These are phyloP conservation scores for Mugil cephalus DNA, from an alignment of 2,113 vertebrate genomes.

Conservation along the genomic window DNA sequence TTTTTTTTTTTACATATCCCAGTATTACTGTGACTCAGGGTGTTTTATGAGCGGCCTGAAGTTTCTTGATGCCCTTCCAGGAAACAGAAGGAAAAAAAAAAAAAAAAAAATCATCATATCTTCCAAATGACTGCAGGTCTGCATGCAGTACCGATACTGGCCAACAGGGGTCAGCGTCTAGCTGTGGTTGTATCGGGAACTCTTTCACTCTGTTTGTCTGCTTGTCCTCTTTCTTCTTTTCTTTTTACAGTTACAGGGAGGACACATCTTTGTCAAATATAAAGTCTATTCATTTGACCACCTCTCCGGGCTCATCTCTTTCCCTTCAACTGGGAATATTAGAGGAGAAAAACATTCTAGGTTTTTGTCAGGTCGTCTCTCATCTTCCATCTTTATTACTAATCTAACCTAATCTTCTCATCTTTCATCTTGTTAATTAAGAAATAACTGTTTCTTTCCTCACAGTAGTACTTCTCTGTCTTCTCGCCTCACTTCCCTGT, in stretches of 20 bases:
- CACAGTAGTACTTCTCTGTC: no score
- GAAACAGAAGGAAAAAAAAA: conserved; percentile 55
- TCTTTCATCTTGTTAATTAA: no score
- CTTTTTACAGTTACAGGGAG: background rate
- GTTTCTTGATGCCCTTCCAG: conserved; percentile 49
- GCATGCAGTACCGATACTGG: background rate
- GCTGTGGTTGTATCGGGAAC: background rate
- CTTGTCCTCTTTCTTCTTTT: background rate
- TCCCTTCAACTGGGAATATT: background rate
- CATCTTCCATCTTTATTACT: background rate
- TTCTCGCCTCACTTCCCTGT: no score
- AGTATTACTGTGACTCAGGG: conserved; percentile 33
- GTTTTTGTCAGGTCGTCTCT: background rate
- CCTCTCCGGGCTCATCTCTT: background rate
- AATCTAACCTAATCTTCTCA: no score
- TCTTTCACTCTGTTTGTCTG: background rate
- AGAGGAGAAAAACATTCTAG: background rate
- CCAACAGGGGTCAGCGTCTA: conserved; percentile 47
- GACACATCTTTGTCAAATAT: background rate
- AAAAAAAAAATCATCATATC: conserved; percentile 50
- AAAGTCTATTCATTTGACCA: background rate
- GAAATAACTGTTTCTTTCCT: no score
- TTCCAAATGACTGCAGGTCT: background rate
- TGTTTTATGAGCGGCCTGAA: conserved; percentile 15
- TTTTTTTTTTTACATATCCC: background rate